Evolutionary conservation across 2,113 vertebrate species (phyloP).

Genomic region (Python bivittatus): DNA sequence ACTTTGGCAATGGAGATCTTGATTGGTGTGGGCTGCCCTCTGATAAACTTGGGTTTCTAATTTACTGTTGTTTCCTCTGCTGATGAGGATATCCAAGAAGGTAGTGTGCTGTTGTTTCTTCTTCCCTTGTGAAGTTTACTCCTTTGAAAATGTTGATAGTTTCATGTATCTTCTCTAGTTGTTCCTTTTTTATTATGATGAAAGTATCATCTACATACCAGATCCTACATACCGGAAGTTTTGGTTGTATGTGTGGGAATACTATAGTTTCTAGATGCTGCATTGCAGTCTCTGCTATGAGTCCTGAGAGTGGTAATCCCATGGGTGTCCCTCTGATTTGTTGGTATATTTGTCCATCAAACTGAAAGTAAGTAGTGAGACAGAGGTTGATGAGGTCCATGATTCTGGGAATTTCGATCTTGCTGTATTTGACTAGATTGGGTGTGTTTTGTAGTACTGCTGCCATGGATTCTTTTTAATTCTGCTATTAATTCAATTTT

Average conservation of each 20-base stretch:
- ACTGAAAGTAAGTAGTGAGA: background rate
- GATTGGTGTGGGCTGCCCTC: background rate
- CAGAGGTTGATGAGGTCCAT: background rate
- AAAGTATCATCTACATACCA: no score
- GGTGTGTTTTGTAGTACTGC: background rate
- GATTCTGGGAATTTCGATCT: background rate
- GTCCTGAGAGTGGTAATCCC: background rate
- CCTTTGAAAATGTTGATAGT: no score
- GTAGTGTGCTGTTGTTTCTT: no score
- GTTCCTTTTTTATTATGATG: no score
- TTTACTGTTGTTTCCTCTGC: no score
- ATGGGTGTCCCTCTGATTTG: background rate
- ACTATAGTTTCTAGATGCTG: no score
- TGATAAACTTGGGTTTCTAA: background rate
- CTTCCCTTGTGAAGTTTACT: no score
- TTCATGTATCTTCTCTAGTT: no score
- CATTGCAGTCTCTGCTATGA: background rate
- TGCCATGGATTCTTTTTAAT: background rate
- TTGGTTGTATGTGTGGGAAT: no score
- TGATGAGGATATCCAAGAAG: no score
- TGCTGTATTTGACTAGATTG: background rate
- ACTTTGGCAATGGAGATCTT: background rate
- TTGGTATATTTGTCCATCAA: background rate
- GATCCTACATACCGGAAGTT: no score
- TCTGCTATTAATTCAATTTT: background rate